Base-by-base conservation (phyloP, 2,113 vertebrate genomes). In the Phyllopteryx taeniolatus region DNA sequence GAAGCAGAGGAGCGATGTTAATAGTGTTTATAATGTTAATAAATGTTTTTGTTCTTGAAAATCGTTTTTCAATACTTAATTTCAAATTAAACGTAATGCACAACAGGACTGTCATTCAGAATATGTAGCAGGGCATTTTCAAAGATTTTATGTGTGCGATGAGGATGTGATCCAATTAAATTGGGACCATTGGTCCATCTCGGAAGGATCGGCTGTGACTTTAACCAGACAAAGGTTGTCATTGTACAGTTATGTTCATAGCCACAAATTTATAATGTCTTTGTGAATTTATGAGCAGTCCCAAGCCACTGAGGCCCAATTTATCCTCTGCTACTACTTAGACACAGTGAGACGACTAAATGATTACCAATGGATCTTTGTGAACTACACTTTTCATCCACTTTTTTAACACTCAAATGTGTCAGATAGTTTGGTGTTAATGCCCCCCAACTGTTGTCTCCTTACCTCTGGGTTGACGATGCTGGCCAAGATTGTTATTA, bases 401-500 rank as follows among this genome's bases (percentile, higher is more conserved):
- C 8, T 2, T 62, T 39, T 20, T 17, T 5, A 12, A 1, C 12
- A 5, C 27, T 12, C 12, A 35, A 7, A 61, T 22, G 17, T 64
- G 19, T 42, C 35, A 20, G 42, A 12, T 64, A 12, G n/a, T 43
- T 44, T 20, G 53, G 10, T 31, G 10, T 59, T 10, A 35, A 43
- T 14, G 7, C 13, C 14, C 20, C 15, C 19, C n/a, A 5, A 17
- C 6, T 4, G 22, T 20, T 5, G 0, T 78, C 62, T 56, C 70
- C 67, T 65, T 63, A 73, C 75, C 70, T 78, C 70, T 57, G 17
- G 11, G 49, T 44, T 15, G 67, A 31, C 22, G 69, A 68, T 46
- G 74, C 31, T 51, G 83, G 84, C 81, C 86, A 86, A 85, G 57
- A 79, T 20, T 10, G 67, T 72, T 76, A 39, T 39, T 39, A 5